Conservation (phyloP, 2,888 invertebrate species). For the Caenorhabditis sp. region DNA sequence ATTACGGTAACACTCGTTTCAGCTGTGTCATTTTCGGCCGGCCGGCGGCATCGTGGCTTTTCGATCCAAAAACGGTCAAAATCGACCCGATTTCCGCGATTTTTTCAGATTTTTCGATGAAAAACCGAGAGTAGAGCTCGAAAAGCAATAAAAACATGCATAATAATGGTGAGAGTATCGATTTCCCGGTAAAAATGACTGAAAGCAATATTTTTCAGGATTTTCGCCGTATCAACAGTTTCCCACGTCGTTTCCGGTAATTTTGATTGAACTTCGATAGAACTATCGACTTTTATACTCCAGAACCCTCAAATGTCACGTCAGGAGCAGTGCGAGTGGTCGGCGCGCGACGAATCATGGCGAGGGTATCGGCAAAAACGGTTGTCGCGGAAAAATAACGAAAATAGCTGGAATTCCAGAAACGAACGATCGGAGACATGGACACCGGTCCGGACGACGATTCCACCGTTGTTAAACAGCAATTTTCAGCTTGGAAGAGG, state of each 20-base stretch:
- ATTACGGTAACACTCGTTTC: slow-evolving; percentile 52
- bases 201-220: slow-evolving; percentile 15
- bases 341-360: slow-evolving; percentile 16
- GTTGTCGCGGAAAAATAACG: neutral
- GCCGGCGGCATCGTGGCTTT: neutral
- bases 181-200: neutral
- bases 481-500: slow-evolving; percentile 3
- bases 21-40: slow-evolving; percentile 37
- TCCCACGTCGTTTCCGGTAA: slow-evolving; percentile 11
- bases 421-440: too few species aligned
- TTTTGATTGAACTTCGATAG: neutral
- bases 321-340: slow-evolving; percentile 10
- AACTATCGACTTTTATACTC: neutral
- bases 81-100: neutral
- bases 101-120: neutral
- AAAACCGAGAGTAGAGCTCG: neutral
- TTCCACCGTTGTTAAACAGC: neutral
- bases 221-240: neutral
- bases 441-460: too few species aligned
- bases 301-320: neutral
- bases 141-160: slow-evolving; percentile 22
- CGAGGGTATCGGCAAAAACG: slow-evolving; percentile 7
- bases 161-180: slow-evolving; percentile 29
- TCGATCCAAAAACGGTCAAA: neutral
- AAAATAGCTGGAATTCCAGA: neutral